phyloP scores from a whole-genome alignment of 2,113 vertebrate genomes.

The Corythornis cristatus region DNA sequence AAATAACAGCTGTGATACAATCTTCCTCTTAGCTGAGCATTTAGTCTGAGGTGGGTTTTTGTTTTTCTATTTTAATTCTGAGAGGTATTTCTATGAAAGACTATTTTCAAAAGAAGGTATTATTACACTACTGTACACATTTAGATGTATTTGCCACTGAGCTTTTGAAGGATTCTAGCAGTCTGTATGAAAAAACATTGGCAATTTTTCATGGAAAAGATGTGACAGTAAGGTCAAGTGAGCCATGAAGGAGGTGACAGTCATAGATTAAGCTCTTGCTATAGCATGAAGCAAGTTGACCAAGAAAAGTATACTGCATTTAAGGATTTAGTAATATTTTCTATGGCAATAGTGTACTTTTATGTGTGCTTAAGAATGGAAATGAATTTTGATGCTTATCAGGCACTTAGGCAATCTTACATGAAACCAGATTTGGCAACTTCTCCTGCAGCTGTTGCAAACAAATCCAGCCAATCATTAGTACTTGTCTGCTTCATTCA shows the following conservation, averaged over 20 bases:
- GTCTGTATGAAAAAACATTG: not conserved
- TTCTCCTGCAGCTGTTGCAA: slow-evolving; percentile 67
- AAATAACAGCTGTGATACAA: not conserved
- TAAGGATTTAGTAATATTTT: slow-evolving; percentile 40
- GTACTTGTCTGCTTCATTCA: slow-evolving; percentile 66
- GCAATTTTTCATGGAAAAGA: slow-evolving; percentile 19
- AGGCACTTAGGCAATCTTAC: slow-evolving; percentile 52
- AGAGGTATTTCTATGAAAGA: not conserved
- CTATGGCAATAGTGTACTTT: not conserved
- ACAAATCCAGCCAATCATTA: slow-evolving; percentile 66
- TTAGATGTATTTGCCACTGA: not conserved
- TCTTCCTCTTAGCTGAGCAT: not conserved
- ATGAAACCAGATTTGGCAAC: slow-evolving; percentile 64
- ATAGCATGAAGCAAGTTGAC: not conserved
- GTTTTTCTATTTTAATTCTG: not conserved
- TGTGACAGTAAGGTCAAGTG: slow-evolving; percentile 28
- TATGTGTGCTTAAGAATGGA: slow-evolving; percentile 40
- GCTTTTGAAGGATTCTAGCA: slow-evolving; percentile 13
- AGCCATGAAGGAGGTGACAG: not conserved
- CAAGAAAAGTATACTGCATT: slow-evolving; percentile 20
- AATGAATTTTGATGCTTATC: slow-evolving; percentile 62
- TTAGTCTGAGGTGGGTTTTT: not conserved
- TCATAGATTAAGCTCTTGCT: not conserved
- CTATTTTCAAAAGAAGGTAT: slow-evolving; percentile 19
- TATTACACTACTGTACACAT: not conserved